Percentiles rank a stretch among this genome's conserved stretches.
Conservation (phyloP, 2,888 invertebrate genomes). For the Netelia inedita region DNA sequence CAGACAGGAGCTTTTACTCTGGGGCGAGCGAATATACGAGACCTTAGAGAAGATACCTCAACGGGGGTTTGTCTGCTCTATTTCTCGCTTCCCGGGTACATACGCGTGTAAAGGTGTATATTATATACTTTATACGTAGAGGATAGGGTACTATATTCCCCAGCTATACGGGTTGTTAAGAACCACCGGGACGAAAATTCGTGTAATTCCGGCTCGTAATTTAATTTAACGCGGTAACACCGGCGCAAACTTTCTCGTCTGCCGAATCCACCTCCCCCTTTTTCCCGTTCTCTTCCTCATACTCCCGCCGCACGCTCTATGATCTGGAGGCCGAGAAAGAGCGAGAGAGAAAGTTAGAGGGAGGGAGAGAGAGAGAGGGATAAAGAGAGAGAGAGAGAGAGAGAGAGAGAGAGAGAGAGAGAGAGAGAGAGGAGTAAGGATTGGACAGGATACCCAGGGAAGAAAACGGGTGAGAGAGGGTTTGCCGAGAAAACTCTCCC, state of each 20-base stretch:
- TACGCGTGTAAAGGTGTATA: constrained; percentile 11
- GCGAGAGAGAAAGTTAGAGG: constrained; percentile 40
- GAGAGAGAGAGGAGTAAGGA: constrained; percentile 14
- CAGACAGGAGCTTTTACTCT: constrained; percentile 34
- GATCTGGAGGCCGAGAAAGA: constrained; percentile 35
- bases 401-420: constrained; percentile 39
- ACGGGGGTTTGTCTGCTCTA: constrained; percentile 26
- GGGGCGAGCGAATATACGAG: constrained; percentile 38
- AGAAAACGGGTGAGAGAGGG: constrained; percentile 34
- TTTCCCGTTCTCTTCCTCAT: constrained; percentile 7
- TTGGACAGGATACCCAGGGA: constrained; percentile 12
- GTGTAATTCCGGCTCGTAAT: constrained; percentile 74
- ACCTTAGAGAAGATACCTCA: constrained; percentile 45
- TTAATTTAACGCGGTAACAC: constrained; percentile 76
- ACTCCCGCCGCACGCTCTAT: neutral
- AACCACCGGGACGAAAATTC: constrained; percentile 71
- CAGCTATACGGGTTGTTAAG: constrained; percentile 61
- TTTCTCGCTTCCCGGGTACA: constrained; percentile 22
- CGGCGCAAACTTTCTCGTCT: constrained; percentile 75
- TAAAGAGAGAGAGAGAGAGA: constrained; percentile 55
- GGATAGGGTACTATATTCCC: constrained; percentile 25
- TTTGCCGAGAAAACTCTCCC: constrained; percentile 54
- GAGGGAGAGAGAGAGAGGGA: constrained; percentile 13
- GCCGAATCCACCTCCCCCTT: constrained; percentile 68
- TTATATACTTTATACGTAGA: constrained; percentile 1